Conservation (phyloP, 2,888 invertebrate species). For the Disparrhopalites patrizii region DNA sequence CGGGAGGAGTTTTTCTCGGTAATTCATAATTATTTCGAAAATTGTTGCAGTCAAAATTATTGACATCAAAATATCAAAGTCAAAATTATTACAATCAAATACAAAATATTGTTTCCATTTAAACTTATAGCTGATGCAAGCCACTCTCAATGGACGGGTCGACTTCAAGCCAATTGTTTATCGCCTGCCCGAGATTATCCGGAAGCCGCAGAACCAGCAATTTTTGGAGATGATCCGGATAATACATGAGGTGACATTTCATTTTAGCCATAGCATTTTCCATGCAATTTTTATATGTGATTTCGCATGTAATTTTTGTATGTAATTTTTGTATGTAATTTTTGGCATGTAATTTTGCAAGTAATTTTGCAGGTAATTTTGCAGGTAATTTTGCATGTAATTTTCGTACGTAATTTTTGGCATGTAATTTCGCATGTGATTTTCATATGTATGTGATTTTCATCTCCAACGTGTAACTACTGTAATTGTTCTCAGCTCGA, state of each 20-base stretch:
- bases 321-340: no score
- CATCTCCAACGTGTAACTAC: neutral
- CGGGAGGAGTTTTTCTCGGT: slow-evolving; percentile 43
- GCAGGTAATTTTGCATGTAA: no score
- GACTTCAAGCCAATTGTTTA: slow-evolving; percentile 45
- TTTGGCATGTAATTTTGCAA: no score
- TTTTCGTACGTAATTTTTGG: no score
- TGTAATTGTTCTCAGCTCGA: slow-evolving; percentile 13
- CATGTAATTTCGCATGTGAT: no score
- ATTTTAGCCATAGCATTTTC: neutral
- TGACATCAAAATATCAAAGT: neutral
- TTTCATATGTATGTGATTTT: neutral
- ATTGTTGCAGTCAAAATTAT: neutral
- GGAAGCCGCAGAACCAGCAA: slow-evolving; percentile 43
- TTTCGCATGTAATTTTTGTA: no score
- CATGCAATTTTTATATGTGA: no score
- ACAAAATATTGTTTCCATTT: no score
- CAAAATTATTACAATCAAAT: neutral
- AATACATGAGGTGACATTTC: slow-evolving; percentile 38
- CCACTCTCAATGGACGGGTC: slow-evolving; percentile 43
- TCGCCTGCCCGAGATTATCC: slow-evolving; percentile 41
- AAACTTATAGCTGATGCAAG: slow-evolving; percentile 37
- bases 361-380: no score
- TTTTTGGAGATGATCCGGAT: slow-evolving; percentile 40
- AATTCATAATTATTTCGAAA: neutral